Base-by-base conservation (phyloP, 2,797 vertebrate species). In the Apogon talboti region DNA sequence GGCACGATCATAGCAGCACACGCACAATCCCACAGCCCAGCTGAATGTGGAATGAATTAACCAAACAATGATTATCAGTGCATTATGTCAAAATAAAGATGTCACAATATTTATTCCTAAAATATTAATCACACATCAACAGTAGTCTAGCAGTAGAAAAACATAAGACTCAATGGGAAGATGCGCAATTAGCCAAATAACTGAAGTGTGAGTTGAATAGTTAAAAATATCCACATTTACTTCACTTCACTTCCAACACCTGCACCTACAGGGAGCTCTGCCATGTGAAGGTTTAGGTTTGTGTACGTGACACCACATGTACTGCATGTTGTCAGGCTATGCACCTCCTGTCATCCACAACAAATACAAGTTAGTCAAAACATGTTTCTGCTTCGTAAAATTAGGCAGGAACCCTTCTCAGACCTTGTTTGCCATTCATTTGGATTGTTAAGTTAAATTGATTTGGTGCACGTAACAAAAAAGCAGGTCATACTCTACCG, bases 1-100 rank as follows among this genome's bases (percentile, higher is more conserved):
- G 79, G 85, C 74, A 81, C 49, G 49, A 79, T 75, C 76, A 58
- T 74, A 81, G 54, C 33, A 86, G 60, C 70, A 62, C 66, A 64
- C 59, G 68, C 69, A 56, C 51, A 53, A 46, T 42, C 33, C 37
- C 19, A 21, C 33, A 72, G 64, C 35, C 37, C 19, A 37, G 62
- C 48, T 60, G 68, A 41, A 65, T 67, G 60, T 41, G 59, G 16
- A 57, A 47, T 49, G n/a, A 66, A 24, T 37, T 46, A 46, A 58
- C 41, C 21, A 38, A 30, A 56, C 24, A 50, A 18, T 30, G 53
- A 35, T 10, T 38, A 35, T 59, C 5, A 42, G 14, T 55, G 14
- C 37, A 42, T 30, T 30, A 35, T 18, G 19, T 51, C 13, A 18
- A 7, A 7, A 24, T 19, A 30, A 16, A 60, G n/a, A 52, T n/a